phyloP scores from a whole-genome alignment of 1,140 invertebrate genomes.

The Calephelis nemesis region DNA sequence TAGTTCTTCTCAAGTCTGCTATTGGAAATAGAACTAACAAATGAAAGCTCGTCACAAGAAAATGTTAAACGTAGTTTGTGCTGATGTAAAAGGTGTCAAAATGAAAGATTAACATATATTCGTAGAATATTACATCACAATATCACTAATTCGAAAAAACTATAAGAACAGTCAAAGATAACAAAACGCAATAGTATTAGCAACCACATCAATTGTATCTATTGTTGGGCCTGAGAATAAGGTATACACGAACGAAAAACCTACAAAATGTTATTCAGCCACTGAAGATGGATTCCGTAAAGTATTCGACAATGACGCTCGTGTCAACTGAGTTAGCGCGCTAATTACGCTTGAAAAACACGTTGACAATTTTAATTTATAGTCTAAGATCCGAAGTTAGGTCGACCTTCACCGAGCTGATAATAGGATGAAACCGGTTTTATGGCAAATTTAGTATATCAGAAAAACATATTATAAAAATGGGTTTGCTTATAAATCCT shows the following conservation, averaged over 20 bases:
- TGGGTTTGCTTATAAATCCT: too few relatives aligned
- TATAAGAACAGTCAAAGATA: constrained; percentile 32
- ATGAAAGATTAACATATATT: not conserved
- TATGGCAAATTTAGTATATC: too few relatives aligned
- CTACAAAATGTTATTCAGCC: constrained; percentile 48
- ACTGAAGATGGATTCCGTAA: constrained; percentile 44
- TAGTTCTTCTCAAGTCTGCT: too few relatives aligned
- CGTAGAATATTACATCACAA: not conserved
- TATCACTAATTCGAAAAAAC: constrained; percentile 28
- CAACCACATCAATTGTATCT: constrained; percentile 44
- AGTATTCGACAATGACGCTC: constrained; percentile 44
- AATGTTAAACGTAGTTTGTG: too few relatives aligned
- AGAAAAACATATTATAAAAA: too few relatives aligned
- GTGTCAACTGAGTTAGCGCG: constrained; percentile 50
- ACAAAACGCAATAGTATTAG: constrained; percentile 39
- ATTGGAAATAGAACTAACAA: too few relatives aligned
- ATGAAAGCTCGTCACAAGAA: too few relatives aligned
- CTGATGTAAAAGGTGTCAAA: too few relatives aligned
- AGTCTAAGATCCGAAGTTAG: not conserved
- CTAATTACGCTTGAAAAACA: constrained; percentile 51
- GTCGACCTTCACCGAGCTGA: too few relatives aligned
- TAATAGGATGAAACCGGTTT: too few relatives aligned
- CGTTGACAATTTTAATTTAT: constrained; percentile 40
- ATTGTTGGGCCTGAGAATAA: constrained; percentile 44
- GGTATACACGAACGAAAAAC: constrained; percentile 53